Evolutionary conservation across 2,888 invertebrate genomes (phyloP), one percentile per base, ranked within the genome.

Genomic region (Tanytarsus gracilentus): DNA sequence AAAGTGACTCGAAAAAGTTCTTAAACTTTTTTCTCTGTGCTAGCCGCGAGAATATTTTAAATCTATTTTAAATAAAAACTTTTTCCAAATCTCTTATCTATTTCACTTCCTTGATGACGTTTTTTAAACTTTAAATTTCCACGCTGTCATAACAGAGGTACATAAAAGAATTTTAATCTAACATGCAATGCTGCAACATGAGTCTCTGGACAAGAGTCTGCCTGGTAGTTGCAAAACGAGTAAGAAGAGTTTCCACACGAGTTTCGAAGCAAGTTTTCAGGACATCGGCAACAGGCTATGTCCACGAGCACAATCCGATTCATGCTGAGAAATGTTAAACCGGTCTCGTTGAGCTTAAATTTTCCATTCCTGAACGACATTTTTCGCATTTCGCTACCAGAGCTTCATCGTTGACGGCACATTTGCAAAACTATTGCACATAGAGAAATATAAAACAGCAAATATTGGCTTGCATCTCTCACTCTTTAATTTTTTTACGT

Each of bases 61-160:
- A n/a, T n/a, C n/a, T 33, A 33, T 33, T 33, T 33, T 23, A 7
- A 21, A 40, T 40, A 44, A 18, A 44, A 4, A 11, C n/a, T 5
- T 33, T 33, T 33, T n/a, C 9, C 29, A 29, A 29, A n/a, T 7
- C 29, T 29, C 5, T 5, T 33, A 11, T 5, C n/a, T 33, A 9
- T 33, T 33, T n/a, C n/a, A 11, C 33, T 33, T 33, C 33, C 33
- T 11, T n/a, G 44, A 44, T 44, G 44, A 40, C 27, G 36, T 48
- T 48, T 58, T 58, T 58, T 36, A 26, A 58, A 58, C 58, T 58
- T 58, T 58, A 58, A 58, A 58, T 58, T 58, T 58, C 23, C 58
- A 58, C 58, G 48, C 40, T 30, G 16, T 39, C 58, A 25, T 58
- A 58, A 58, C 58, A 58, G 58, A 44, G 58, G 11, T 29, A 9